phyloP scores from a whole-genome alignment of 2,113 vertebrate species.

The Lepisosteus osseus region DNA sequence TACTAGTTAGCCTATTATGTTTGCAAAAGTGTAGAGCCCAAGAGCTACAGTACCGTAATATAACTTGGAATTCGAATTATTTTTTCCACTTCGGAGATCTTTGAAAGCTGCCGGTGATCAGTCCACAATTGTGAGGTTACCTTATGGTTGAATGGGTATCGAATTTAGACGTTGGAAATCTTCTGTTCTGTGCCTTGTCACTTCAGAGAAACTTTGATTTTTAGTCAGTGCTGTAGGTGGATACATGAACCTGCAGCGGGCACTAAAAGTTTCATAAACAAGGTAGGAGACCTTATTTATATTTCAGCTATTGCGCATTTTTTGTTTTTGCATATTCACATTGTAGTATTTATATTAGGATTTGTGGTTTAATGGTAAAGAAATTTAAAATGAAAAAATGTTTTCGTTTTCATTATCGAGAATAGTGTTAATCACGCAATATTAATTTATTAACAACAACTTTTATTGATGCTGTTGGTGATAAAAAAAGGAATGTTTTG shows the following conservation, averaged over 20 bases:
- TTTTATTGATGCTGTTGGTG: no score
- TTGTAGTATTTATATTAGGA: no score
- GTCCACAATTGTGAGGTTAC: neutral
- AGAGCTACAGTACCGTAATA: no score
- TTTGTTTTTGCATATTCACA: no score
- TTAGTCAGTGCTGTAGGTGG: slow-evolving; percentile 1
- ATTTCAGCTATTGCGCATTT: no score
- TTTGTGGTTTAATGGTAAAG: no score
- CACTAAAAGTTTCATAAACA: slow-evolving; percentile 21
- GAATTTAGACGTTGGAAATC: neutral
- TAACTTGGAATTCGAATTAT: neutral
- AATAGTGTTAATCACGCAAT: no score
- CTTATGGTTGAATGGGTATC: neutral
- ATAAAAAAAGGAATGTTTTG: no score
- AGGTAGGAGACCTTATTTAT: slow-evolving; percentile 33
- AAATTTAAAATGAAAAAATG: no score
- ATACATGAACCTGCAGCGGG: slow-evolving; percentile 38
- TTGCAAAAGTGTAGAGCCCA: no score
- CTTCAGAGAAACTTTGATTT: slow-evolving; percentile 22
- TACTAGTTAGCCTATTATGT: neutral
- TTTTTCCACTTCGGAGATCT: neutral
- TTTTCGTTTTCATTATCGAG: no score
- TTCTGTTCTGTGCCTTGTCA: slow-evolving; percentile 10
- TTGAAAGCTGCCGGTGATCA: neutral
- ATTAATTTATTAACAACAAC: no score